Percentiles rank a stretch among this genome's conserved stretches.
These are phyloP conservation scores for Aphrophora alni DNA, from an alignment of 2,888 invertebrate species.

Conservation along the genomic window DNA sequence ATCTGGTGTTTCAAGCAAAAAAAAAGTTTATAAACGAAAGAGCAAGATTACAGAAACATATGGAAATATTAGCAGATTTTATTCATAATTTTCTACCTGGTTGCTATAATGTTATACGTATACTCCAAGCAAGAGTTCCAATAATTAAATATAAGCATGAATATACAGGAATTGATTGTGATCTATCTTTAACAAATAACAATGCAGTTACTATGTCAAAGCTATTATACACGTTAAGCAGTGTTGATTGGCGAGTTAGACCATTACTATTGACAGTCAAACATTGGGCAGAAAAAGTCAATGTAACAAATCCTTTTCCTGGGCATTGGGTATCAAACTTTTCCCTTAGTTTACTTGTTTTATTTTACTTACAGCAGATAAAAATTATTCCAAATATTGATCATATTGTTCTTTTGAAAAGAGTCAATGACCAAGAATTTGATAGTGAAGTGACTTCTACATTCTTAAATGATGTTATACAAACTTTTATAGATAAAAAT, in stretches of 20 bases:
- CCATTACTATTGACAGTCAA: constrained; percentile 79
- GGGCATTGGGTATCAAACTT: constrained; percentile 90
- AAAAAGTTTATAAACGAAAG: constrained; percentile 63
- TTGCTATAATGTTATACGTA: constrained; percentile 70
- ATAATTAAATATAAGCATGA: constrained; percentile 86
- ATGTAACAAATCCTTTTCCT: constrained; percentile 74
- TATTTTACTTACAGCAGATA: constrained; percentile 80
- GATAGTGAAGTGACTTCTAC: background rate
- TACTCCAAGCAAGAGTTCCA: constrained; percentile 86
- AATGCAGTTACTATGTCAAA: constrained; percentile 87
- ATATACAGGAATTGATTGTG: constrained; percentile 79
- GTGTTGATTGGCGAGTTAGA: constrained; percentile 74
- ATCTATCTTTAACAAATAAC: constrained; percentile 83
- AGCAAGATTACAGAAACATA: constrained; percentile 70
- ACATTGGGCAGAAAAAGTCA: constrained; percentile 77
- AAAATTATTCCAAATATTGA: constrained; percentile 6
- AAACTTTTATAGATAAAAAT: background rate
- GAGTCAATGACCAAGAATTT: background rate
- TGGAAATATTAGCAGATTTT: constrained; percentile 75
- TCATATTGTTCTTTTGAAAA: background rate
- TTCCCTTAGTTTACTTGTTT: constrained; percentile 75
- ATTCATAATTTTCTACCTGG: constrained; percentile 78
- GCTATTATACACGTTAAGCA: constrained; percentile 75
- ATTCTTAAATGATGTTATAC: background rate
- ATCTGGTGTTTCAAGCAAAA: constrained; percentile 71